phyloP scores from a whole-genome alignment of 2,113 vertebrate species.

The Abramis brama region DNA sequence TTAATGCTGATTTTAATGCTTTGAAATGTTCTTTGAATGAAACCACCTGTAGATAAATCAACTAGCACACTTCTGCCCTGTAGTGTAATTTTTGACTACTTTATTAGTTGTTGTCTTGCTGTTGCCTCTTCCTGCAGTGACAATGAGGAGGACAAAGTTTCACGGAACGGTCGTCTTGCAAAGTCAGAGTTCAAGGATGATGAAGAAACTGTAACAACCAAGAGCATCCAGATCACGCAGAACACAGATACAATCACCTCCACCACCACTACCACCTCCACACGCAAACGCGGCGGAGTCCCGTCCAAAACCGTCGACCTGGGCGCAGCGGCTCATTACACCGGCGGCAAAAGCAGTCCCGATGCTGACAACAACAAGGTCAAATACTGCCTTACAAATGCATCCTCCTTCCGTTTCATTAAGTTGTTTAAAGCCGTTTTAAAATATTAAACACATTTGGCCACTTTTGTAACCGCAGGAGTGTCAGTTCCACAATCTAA shows the following conservation, averaged over 20 bases:
- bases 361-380: slow-evolving; percentile 75
- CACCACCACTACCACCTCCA: slow-evolving; percentile 71
- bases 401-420: too few species aligned
- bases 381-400: background rate
- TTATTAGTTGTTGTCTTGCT: background rate
- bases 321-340: slow-evolving; percentile 96
- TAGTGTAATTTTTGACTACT: background rate
- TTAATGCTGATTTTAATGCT: background rate
- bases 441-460: background rate
- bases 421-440: too few species aligned
- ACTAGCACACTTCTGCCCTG: background rate
- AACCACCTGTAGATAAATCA: background rate
- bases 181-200: slow-evolving; percentile 95
- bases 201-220: slow-evolving; percentile 89
- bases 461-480: background rate
- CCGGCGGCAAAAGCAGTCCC: slow-evolving; percentile 86
- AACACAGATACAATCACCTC: slow-evolving; percentile 82
- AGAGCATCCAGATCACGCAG: slow-evolving; percentile 90
- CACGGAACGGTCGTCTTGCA: slow-evolving; percentile 76
- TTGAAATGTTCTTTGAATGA: background rate
- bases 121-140: slow-evolving; percentile 75
- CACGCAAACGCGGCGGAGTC: slow-evolving; percentile 89
- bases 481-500: background rate
- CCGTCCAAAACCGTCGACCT: slow-evolving; percentile 94
- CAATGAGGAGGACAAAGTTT: slow-evolving; percentile 80